Base-by-base conservation (phyloP, 2,888 invertebrate genomes). In the Diploptera punctata region DNA sequence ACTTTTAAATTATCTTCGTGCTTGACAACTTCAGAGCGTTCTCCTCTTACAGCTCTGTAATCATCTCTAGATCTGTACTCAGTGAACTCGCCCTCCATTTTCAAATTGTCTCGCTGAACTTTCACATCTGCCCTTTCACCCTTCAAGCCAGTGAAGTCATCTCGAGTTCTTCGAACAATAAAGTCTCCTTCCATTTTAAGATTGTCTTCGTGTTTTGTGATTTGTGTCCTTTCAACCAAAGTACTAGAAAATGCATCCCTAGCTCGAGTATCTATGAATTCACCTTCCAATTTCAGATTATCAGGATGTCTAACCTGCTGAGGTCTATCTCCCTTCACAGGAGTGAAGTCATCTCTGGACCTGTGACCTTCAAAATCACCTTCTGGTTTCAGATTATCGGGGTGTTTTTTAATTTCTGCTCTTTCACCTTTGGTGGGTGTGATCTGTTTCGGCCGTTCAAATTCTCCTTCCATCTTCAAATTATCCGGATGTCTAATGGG, bases 241-340 rank as follows among this genome's bases (percentile, higher is more conserved):
- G 33, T 62, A 5, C 67, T 68, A 5, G 67, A 57, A 44, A 52
- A 71, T 24, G 67, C 70, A 3, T 70, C 67, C 29, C 43, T 54
- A 10, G 43, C 3, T 81, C 76, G 72, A 85, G 79, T 47, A 18
- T 80, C 76, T 33, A 84, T 84, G 77, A 82, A 86, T 26, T 85
- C 82, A 9, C 86, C 86, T 80, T 90, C 91, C 5, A 87, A 83
- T 79, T 86, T 87, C 29, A 89, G 77, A 78, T 84, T 88, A 79
- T 86, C 91, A 9, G 29, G 44, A 13, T 75, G 78, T 44, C 73
- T 77, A 5, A 74, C 75, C 0, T 76, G 65, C 21, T 75, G 65
- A 5, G 78, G 77, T n/a, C 79, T 74, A 49, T 76, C 77, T 26
- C 75, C 78, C 78, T 84, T 26, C 21, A 38, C 43, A 2, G 57